Conservation (phyloP, 2,888 invertebrate genomes). For the Zele albiditarsus region DNA sequence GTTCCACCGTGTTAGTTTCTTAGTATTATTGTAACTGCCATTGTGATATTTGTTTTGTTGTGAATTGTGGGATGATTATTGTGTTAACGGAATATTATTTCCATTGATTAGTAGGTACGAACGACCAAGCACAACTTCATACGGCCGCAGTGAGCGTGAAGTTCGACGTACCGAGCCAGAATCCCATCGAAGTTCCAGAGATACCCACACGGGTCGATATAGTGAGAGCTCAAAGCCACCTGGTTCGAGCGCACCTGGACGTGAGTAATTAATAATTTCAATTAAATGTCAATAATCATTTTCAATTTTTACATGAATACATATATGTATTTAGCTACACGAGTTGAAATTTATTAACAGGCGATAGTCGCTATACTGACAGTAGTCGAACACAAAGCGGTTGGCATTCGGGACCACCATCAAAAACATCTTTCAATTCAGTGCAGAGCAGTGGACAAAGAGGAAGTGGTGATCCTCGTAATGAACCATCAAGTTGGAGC, state of each 20-base stretch:
- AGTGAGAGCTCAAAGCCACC: conserved; percentile 68
- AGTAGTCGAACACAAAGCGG: conserved; percentile 67
- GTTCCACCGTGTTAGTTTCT: background rate
- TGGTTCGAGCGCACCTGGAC: conserved; percentile 64
- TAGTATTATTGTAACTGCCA: background rate
- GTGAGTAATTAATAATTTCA: conserved; percentile 60
- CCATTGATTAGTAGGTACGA: conserved; percentile 61
- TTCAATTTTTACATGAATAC: conserved; percentile 38
- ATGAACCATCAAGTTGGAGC: conserved; percentile 68
- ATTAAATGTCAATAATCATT: conserved; percentile 3
- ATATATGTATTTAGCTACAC: conserved; percentile 48
- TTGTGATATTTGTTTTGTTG: background rate
- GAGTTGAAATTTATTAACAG: conserved; percentile 52
- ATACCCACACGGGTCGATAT: conserved; percentile 66
- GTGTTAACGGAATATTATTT: background rate
- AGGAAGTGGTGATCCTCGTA: conserved; percentile 59
- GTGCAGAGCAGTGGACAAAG: conserved; percentile 54
- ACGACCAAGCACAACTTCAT: conserved; percentile 61
- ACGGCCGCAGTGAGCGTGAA: conserved; percentile 66
- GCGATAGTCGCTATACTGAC: conserved; percentile 69
- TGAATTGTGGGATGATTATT: background rate
- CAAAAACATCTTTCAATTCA: conserved; percentile 69
- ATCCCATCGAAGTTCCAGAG: conserved; percentile 67
- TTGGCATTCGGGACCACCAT: conserved; percentile 70
- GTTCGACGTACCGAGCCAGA: conserved; percentile 68